These are phyloP conservation scores for Lepetodrilus schrolli DNA, from an alignment of 2,888 invertebrate genomes.

Conservation along the genomic window DNA sequence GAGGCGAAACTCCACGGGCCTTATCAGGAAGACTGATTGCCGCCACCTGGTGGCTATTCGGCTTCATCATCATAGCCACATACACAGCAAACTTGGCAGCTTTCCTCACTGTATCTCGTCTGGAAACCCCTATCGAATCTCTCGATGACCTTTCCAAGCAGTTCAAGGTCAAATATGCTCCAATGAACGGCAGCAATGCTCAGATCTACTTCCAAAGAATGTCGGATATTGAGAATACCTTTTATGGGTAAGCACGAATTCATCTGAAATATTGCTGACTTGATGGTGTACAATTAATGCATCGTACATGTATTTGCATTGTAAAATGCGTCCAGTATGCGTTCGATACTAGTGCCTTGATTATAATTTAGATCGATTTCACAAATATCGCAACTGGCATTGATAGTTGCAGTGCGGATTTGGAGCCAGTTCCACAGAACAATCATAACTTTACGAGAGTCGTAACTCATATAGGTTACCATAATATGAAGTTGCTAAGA, in stretches of 20 bases:
- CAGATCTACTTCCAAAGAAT: slow-evolving; percentile 96
- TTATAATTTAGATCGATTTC: not conserved
- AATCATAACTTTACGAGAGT: too few species aligned
- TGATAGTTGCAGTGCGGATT: too few species aligned
- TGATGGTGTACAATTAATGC: too few species aligned
- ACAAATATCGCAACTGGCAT: too few species aligned
- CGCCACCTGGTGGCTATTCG: slow-evolving; percentile 99
- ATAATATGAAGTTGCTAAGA: too few species aligned
- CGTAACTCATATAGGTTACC: too few species aligned
- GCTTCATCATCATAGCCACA: slow-evolving; percentile 98
- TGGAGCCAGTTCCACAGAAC: too few species aligned
- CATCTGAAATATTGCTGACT: too few species aligned
- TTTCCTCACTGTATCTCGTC: slow-evolving; percentile 90
- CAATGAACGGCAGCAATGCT: slow-evolving; percentile 88
- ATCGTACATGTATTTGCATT: too few species aligned
- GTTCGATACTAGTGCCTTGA: not conserved
- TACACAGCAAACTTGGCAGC: slow-evolving; percentile 99
- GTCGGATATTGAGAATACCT: slow-evolving; percentile 94
- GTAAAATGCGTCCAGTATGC: too few species aligned
- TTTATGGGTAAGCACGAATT: slow-evolving; percentile 96
- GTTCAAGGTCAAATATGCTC: slow-evolving; percentile 96
- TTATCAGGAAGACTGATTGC: slow-evolving; percentile 94
- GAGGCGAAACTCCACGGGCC: slow-evolving; percentile 81
- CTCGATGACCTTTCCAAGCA: slow-evolving; percentile 95
- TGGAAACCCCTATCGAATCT: slow-evolving; percentile 92